Base-by-base conservation (phyloP, 2,797 vertebrate species). In the Phoeniculus purpureus region DNA sequence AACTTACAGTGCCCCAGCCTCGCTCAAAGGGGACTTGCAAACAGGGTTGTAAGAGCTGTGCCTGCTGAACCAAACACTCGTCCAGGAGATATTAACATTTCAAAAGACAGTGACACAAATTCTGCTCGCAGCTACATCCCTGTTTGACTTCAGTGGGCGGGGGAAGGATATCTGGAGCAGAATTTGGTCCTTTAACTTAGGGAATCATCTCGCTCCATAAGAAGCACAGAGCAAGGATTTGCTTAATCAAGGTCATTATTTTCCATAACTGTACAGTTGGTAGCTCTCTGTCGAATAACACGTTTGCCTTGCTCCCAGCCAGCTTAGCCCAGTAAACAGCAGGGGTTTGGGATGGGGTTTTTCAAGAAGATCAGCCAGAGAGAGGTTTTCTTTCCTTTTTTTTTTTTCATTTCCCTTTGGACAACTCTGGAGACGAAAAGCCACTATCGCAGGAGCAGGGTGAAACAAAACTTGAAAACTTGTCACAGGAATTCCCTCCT, bases 11-110 rank as follows among this genome's bases (percentile, higher is more conserved):
- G 80, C 58, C 90, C 75, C 65, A 65, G 52, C 80, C 76, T 83
- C 26, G 9, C 96, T 97, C 95, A 94, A 93, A 97, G 64, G 72
- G 87, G 29, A 48, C 91, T 79, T 60, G 76, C 84, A 47, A 50
- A 90, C 22, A 67, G 62, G 84, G 59, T 81, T 97, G 71, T 86
- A 72, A 84, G 92, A 78, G 77, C 85, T 78, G 62, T 59, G 81
- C 90, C 92, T 90, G 93, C 91, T 87, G 94, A 94, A 94, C 86
- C 72, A 91, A 95, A 92, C 94, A 94, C 96, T 95, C 81, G 20
- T 80, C 90, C 76, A 86, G 61, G 60, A 76, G 64, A 56, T 85
- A 97, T 97, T 98, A 97, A 96, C 97, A 98, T 97, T 97, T 97
- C 97, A 97, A 97, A 98, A 97, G 97, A 89, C 91, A 93, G 89